Base-by-base conservation (phyloP, 2,888 invertebrate species). In the Lymantria dispar region DNA sequence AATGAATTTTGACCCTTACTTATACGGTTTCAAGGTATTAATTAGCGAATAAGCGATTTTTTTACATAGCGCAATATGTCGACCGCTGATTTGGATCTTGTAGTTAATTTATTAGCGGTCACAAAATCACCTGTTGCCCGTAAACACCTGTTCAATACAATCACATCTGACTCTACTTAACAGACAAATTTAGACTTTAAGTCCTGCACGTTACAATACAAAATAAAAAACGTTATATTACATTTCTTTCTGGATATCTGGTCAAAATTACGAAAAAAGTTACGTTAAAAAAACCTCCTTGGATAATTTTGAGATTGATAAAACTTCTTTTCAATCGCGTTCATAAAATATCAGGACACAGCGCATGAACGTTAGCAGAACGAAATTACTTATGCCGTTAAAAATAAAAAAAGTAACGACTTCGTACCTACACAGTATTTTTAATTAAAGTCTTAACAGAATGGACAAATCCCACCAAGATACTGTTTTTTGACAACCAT, bases 111-210 rank as follows among this genome's bases (percentile, higher is more conserved):
- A 86, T 85, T 85, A 85, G 86, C 80, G 84, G 84, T 84, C 83
- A 80, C 79, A 83, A 85, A 83, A 80, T 89, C 90, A 90, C 90
- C 90, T 90, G 90, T 90, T 87, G 75, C 67, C 70, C 58, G 62
- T 68, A 72, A 68, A 80, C 90, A 90, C 90, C 90, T 90, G 90
- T 90, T 87, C 75, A 64, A 72, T 72, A 78, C 80, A 90, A 89
- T 89, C 89, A 90, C 88, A 88, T 87, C 85, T 87, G 84, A 84
- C 82, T 54, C 37, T 52, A 31, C 9, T 44, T 37, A 29, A 7
- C 58, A 65, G 58, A 40, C 43, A 0, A 81, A 74, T 74, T 50
- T 62, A 7, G 40, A 54, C 75, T 60, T 41, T 78, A 75, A 45
- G 0, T 0, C 0, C 0, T 10, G 12, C 0, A 0, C 0, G 0